Evolutionary conservation across 1,140 invertebrate species (phyloP).

Genomic region (Meloidogyne exigua): DNA sequence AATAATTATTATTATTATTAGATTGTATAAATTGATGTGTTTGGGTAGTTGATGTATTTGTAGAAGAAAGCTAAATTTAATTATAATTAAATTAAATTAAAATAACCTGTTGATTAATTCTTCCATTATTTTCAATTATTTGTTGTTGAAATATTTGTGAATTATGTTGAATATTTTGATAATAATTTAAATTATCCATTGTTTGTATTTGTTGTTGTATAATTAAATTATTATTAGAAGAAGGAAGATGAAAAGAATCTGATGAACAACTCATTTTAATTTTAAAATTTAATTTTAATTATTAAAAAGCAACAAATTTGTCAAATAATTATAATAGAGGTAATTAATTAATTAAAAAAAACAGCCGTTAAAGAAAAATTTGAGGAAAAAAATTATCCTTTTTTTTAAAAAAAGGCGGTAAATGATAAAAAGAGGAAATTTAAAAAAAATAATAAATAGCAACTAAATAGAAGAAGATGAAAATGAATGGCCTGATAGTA

Average conservation of each 20-base stretch:
- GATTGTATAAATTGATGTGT: neutral
- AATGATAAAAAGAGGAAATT: conserved; percentile 10
- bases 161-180: neutral
- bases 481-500: conserved; percentile 6
- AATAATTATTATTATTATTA: neutral
- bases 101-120: conserved; percentile 4
- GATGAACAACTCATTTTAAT: conserved; percentile 13
- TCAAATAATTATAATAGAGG: neutral
- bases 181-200: neutral
- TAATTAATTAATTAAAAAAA: neutral
- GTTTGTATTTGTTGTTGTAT: neutral
- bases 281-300: too few relatives aligned
- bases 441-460: conserved; percentile 14
- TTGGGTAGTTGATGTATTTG: too few relatives aligned
- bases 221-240: neutral
- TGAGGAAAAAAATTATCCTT: neutral
- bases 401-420: neutral
- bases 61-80: neutral
- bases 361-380: conserved; percentile 24
- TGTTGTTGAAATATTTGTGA: neutral
- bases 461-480: neutral
- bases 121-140: neutral
- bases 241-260: neutral
- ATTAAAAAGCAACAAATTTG: neutral
- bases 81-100: neutral